A percentile compares a stretch with the other conserved stretches of the same genome.
Evolutionary conservation across 2,888 invertebrate species (phyloP).

Genomic region (Biston stratarius): DNA sequence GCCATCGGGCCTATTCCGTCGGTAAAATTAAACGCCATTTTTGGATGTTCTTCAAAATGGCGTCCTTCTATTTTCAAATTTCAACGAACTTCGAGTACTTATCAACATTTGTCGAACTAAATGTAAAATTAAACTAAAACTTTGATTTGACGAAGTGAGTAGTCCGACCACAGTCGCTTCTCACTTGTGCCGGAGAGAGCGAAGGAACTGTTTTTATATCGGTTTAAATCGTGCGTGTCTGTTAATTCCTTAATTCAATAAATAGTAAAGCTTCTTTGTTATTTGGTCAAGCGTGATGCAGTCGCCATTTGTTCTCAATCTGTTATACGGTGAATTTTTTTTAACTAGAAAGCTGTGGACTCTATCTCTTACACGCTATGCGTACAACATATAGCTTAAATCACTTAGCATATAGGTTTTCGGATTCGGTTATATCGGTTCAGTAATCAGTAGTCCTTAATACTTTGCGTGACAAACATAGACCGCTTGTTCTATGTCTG

Average conservation of each 20-base stretch:
- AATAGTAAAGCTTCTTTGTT: conserved; percentile 80
- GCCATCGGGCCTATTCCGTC: conserved; percentile 76
- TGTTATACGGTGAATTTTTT: conserved; percentile 57
- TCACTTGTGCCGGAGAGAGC: conserved; percentile 72
- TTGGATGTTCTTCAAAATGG: conserved; percentile 65
- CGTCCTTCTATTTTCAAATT: conserved; percentile 45
- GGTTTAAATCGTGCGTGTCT: conserved; percentile 76
- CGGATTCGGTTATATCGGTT: too few relatives aligned
- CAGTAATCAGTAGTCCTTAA: too few relatives aligned
- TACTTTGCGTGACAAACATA: too few relatives aligned
- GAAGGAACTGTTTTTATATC: conserved; percentile 72
- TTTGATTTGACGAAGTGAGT: conserved; percentile 81
- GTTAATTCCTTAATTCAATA: conserved; percentile 86
- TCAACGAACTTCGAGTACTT: conserved; percentile 45
- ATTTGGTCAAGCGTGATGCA: conserved; percentile 78
- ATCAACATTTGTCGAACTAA: conserved; percentile 56
- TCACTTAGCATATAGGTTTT: too few relatives aligned
- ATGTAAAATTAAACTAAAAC: conserved; percentile 44
- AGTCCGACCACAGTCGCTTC: conserved; percentile 85
- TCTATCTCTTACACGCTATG: too few relatives aligned
- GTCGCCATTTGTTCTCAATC: conserved; percentile 73
- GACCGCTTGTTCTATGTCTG: too few relatives aligned
- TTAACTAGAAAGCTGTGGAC: too few relatives aligned
- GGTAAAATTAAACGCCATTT: conserved; percentile 77
- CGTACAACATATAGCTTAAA: too few relatives aligned